Evolutionary conservation across 2,797 vertebrate species (phyloP).

Genomic region (Uromys caudimaculatus): DNA sequence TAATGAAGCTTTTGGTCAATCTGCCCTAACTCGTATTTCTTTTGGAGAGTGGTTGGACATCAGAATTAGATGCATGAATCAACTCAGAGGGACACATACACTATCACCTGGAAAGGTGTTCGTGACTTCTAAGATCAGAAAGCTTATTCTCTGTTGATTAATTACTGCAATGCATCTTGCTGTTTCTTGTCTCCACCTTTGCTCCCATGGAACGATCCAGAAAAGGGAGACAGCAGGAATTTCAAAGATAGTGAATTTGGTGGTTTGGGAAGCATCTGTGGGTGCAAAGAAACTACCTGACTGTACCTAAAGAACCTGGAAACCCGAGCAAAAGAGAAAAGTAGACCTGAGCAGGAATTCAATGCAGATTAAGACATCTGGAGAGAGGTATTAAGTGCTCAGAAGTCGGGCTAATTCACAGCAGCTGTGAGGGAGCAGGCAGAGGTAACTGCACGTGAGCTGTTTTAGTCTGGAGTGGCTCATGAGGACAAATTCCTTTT

Average conservation of each 20-base stretch:
- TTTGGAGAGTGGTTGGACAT: slow-evolving; percentile 32
- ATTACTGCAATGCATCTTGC: slow-evolving; percentile 11
- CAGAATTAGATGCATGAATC: slow-evolving; percentile 12
- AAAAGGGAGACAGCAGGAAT: slow-evolving; percentile 3
- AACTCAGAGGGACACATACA: background rate
- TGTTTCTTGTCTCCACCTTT: background rate
- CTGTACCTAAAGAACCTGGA: slow-evolving; percentile 29
- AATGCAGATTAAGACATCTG: slow-evolving; percentile 75
- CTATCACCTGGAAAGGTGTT: background rate
- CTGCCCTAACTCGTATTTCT: background rate
- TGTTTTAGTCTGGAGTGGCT: slow-evolving; percentile 43
- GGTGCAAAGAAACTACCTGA: slow-evolving; percentile 17
- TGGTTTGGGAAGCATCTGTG: slow-evolving; percentile 14
- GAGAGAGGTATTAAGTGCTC: slow-evolving; percentile 62
- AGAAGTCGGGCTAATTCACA: slow-evolving; percentile 60
- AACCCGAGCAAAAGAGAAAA: slow-evolving; percentile 61
- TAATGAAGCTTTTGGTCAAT: slow-evolving; percentile 1
- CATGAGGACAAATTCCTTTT: slow-evolving; percentile 52
- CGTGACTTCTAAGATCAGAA: slow-evolving; percentile 41
- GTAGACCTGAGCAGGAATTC: slow-evolving; percentile 51
- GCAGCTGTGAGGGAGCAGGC: slow-evolving; percentile 25
- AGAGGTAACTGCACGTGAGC: slow-evolving; percentile 46
- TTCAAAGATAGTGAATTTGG: slow-evolving; percentile 41
- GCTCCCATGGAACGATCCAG: background rate
- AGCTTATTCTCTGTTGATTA: slow-evolving; percentile 11